phyloP scores from a whole-genome alignment of 2,888 invertebrate species.

The Melitaea athalia region DNA sequence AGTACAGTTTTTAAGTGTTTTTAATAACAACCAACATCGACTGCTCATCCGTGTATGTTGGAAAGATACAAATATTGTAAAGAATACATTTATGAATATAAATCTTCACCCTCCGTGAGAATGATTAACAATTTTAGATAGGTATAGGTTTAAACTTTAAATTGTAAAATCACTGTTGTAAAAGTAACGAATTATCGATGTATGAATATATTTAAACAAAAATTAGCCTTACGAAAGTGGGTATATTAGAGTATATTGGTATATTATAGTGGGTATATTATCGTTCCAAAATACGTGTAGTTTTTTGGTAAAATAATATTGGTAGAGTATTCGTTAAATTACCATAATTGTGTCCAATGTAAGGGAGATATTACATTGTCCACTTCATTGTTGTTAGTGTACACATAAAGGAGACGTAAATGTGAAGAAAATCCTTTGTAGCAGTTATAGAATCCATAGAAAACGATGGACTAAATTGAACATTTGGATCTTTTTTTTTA shows the following conservation, averaged over 20 bases:
- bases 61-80: not conserved
- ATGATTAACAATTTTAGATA: too few species aligned
- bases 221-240: not conserved
- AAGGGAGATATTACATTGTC: conserved; percentile 53
- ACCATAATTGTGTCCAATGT: conserved; percentile 61
- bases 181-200: too few species aligned
- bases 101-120: too few species aligned
- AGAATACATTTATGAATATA: not conserved
- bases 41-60: too few species aligned
- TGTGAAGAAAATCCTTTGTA: conserved; percentile 53
- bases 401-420: conserved; percentile 49
- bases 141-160: too few species aligned
- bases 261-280: too few species aligned
- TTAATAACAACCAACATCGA: too few species aligned
- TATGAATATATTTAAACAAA: too few species aligned
- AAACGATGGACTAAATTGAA: conserved; percentile 23
- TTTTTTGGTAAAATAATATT: conserved; percentile 4
- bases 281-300: not conserved
- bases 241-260: too few species aligned
- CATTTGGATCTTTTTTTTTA: conserved; percentile 21
- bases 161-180: too few species aligned
- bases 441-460: conserved; percentile 42
- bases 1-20: too few species aligned
- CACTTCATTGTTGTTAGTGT: conserved; percentile 52
- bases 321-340: conserved; percentile 59